Conservation (phyloP, 2,113 vertebrate species). For the Anas platyrhynchos region DNA sequence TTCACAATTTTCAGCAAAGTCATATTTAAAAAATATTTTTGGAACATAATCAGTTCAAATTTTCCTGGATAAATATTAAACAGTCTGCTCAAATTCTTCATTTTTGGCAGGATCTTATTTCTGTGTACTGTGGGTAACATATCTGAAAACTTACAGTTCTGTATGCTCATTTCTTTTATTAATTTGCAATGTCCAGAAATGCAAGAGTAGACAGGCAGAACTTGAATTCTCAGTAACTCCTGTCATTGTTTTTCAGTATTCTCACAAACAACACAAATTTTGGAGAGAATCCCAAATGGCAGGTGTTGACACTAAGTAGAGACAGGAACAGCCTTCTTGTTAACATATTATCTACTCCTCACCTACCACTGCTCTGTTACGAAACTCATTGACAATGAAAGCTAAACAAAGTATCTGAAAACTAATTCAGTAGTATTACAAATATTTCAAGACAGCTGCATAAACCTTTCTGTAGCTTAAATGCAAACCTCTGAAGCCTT, state of each 20-base stretch:
- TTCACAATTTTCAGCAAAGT: constrained; percentile 1
- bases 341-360: constrained; percentile 62
- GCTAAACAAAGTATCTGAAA: constrained; percentile 55
- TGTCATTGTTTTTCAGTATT: constrained; percentile 30
- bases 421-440: constrained; percentile 17
- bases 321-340: constrained; percentile 67
- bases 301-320: constrained; percentile 68
- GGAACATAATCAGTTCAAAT: background rate
- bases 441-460: constrained; percentile 22
- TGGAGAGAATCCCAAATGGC: constrained; percentile 69
- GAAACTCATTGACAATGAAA: constrained; percentile 67
- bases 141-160: background rate
- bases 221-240: background rate
- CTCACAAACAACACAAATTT: constrained; percentile 39
- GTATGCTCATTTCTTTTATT: background rate
- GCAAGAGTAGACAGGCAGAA: background rate
- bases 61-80: background rate
- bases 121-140: background rate
- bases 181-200: background rate
- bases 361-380: constrained; percentile 60
- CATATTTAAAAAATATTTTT: background rate
- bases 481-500: constrained; percentile 23
- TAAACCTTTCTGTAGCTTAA: background rate
- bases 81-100: constrained; percentile 13
- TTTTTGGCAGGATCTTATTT: constrained; percentile 7